These are phyloP conservation scores for Fistularia commersonii DNA, from an alignment of 2,797 vertebrate genomes.

Conservation along the genomic window DNA sequence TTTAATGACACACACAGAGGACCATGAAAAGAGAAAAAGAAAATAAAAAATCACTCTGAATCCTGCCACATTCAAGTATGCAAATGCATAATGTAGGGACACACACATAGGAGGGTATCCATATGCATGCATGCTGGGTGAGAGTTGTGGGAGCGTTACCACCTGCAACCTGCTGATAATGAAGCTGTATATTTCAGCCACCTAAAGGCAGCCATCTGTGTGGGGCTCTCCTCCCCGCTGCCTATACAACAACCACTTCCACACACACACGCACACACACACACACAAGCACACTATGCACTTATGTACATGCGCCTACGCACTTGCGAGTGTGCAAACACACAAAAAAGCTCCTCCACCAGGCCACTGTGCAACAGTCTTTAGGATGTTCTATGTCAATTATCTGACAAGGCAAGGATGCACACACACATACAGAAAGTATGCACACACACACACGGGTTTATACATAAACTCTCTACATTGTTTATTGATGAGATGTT, in stretches of 20 bases:
- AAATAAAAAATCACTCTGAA: not conserved
- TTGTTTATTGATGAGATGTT: too few relatives aligned
- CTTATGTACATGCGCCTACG: slow-evolving; percentile 4
- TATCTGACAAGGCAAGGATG: too few relatives aligned
- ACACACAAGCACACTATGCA: too few relatives aligned
- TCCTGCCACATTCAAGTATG: not conserved
- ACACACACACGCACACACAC: too few relatives aligned
- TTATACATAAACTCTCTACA: too few relatives aligned
- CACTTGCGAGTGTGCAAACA: slow-evolving; percentile 11
- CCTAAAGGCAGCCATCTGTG: slow-evolving; percentile 68
- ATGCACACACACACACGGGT: too few relatives aligned
- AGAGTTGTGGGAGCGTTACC: slow-evolving; percentile 43
- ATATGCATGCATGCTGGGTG: slow-evolving; percentile 3
- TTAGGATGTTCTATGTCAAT: too few relatives aligned
- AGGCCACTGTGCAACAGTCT: too few relatives aligned
- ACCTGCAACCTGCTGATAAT: slow-evolving; percentile 71
- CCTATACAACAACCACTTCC: slow-evolving; percentile 20
- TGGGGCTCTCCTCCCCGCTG: slow-evolving; percentile 37
- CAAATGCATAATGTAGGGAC: not conserved
- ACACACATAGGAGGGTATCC: not conserved
- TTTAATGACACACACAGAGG: slow-evolving; percentile 14
- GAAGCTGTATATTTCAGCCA: slow-evolving; percentile 64
- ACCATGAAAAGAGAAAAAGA: not conserved
- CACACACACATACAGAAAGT: too few relatives aligned
- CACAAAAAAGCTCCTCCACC: slow-evolving; percentile 1